Evolutionary conservation across 2,888 invertebrate species (phyloP).

Genomic region (Catocala nupta): DNA sequence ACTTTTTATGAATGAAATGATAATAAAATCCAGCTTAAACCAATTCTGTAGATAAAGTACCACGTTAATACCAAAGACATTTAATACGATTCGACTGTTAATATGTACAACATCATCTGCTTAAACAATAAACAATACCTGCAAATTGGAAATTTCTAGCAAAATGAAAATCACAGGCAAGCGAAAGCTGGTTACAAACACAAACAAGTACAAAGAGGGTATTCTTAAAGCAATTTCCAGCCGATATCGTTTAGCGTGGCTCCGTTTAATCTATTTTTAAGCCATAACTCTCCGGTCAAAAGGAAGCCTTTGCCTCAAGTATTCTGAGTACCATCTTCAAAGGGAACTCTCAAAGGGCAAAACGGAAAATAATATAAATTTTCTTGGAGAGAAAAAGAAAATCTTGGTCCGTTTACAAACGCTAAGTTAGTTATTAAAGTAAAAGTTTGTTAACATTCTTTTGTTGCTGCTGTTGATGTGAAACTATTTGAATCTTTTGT

Average conservation of each 20-base stretch:
- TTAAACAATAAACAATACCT: neutral
- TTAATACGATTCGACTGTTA: too few species aligned
- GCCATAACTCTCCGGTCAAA: conserved; percentile 61
- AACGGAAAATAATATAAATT: conserved; percentile 60
- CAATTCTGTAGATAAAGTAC: too few species aligned
- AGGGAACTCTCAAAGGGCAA: conserved; percentile 53
- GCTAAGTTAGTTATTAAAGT: conserved; percentile 44
- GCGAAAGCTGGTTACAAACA: conserved; percentile 29
- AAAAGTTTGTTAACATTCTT: conserved; percentile 27
- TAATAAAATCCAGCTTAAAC: too few species aligned
- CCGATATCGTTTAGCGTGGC: conserved; percentile 50
- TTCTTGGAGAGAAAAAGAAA: conserved; percentile 38
- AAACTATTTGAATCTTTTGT: conserved; percentile 18
- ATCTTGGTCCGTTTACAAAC: conserved; percentile 24
- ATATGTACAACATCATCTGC: too few species aligned
- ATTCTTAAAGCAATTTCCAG: conserved; percentile 55
- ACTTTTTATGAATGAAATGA: too few species aligned
- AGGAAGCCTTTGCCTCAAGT: conserved; percentile 54
- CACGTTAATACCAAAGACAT: too few species aligned
- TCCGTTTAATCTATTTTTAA: conserved; percentile 65
- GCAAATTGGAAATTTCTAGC: conserved; percentile 9
- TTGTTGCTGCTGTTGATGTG: conserved; percentile 15
- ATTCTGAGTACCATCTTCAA: conserved; percentile 53
- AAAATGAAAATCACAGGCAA: conserved; percentile 24
- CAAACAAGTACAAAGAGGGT: conserved; percentile 47